Evolutionary conservation across 2,888 invertebrate genomes (phyloP), one percentile per base, ranked within the genome.

Genomic region (Byasa hedistus): DNA sequence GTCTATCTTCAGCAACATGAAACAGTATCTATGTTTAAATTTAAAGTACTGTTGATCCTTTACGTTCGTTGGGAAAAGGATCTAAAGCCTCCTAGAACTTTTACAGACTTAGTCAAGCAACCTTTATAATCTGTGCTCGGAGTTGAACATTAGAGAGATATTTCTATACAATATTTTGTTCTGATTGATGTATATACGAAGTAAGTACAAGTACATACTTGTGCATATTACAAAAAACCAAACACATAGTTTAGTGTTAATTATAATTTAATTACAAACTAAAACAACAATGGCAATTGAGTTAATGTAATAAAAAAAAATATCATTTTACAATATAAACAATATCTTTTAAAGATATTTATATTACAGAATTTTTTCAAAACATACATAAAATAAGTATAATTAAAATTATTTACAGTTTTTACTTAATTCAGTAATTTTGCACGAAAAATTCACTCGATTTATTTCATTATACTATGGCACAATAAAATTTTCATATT

Each of bases 231-330:
- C 27, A 27, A 7, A 27, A 17, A 64, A 57, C 24, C 17, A 60
- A 61, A 65, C 7, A 65, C 23, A 54, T 12, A 60, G 56, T 54
- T 52, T 27, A 36, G 55, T 71, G 74, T 80, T 83, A 83, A 82
- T 79, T 80, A 84, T 85, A 85, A 84, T 86, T 86, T 85, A 84
- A 80, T 84, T 70, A 77, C 79, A 82, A 84, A 84, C 79, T 83
- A 80, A 81, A 82, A 83, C 82, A 88, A 87, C 87, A 87, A 87
- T 86, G 86, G 84, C 85, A 84, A 83, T 82, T 79, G 74, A 79
- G 79, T 82, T 80, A 78, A 76, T 77, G 68, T 72, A 72, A 69
- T 69, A 73, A 71, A 76, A 74, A 74, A 70, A 73, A 77, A 19
- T 15, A 10, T 68, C 61, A 68, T 66, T 71, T 70, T 73, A 79